phyloP scores from a whole-genome alignment of 2,113 vertebrate genomes.

The Emberiza fucata region DNA sequence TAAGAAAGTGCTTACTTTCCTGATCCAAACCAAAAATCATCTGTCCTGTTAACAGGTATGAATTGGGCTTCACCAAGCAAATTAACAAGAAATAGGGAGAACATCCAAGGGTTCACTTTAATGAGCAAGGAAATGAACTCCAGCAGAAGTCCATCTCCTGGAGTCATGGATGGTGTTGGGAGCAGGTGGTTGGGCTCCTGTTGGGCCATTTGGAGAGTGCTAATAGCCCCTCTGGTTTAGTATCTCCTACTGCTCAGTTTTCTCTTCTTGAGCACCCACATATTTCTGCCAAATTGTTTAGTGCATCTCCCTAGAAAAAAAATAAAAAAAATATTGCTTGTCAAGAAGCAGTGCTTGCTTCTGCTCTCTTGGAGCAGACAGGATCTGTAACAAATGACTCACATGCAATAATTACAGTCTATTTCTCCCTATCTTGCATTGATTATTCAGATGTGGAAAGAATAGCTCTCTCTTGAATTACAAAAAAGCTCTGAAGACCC shows the following conservation, averaged over 20 bases:
- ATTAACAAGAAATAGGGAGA: background rate
- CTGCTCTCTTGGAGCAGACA: background rate
- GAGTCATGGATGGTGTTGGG: background rate
- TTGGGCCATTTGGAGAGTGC: background rate
- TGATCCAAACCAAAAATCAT: background rate
- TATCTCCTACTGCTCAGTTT: background rate
- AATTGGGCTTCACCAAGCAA: background rate
- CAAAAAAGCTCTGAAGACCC: background rate
- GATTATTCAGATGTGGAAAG: conserved; percentile 42
- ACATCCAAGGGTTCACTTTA: background rate
- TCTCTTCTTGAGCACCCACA: background rate
- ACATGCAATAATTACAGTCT: conserved; percentile 34
- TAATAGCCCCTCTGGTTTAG: background rate
- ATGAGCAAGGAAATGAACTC: background rate
- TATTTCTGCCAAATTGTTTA: conserved; percentile 4
- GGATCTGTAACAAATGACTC: conserved; percentile 42
- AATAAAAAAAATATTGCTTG: background rate
- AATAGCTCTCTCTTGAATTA: background rate
- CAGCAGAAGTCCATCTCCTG: background rate
- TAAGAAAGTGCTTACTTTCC: background rate
- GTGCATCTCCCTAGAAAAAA: background rate
- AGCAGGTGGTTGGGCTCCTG: background rate
- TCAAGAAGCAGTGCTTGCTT: background rate
- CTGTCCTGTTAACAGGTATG: background rate
- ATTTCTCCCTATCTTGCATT: conserved; percentile 29